Conservation (phyloP, 1,140 invertebrate species). For the Hyles euphorbiae region DNA sequence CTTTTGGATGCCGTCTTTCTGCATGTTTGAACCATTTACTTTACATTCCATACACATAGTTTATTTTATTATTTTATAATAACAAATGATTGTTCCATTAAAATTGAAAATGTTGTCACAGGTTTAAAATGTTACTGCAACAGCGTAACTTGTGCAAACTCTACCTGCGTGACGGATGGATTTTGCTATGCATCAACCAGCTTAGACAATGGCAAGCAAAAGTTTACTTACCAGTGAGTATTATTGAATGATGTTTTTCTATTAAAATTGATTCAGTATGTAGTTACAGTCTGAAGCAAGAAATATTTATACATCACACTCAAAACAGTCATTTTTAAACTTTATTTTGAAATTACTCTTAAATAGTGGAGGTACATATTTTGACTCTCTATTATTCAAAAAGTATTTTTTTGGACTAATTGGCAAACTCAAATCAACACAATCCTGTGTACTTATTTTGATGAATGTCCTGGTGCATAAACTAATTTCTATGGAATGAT, state of each 20-base stretch:
- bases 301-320: too few relatives aligned
- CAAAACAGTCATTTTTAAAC: too few relatives aligned
- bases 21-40: too few relatives aligned
- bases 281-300: too few relatives aligned
- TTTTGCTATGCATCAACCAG: constrained; percentile 89
- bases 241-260: constrained; percentile 7
- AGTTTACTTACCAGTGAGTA: constrained; percentile 85
- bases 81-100: too few relatives aligned
- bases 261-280: constrained; percentile 7
- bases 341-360: too few relatives aligned
- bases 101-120: constrained; percentile 22
- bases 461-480: constrained; percentile 31
- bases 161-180: constrained; percentile 91
- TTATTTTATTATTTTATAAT: too few relatives aligned
- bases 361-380: constrained; percentile 50
- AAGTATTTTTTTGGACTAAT: constrained; percentile 22
- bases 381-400: constrained; percentile 12
- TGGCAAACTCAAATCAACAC: constrained; percentile 53
- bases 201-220: constrained; percentile 77
- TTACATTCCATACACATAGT: too few relatives aligned
- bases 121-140: constrained; percentile 68
- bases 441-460: constrained; percentile 25
- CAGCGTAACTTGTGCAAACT: constrained; percentile 77
- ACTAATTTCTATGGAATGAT: constrained; percentile 54
- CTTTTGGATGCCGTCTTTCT: too few relatives aligned